Conservation (phyloP, 2,888 invertebrate species). For the Galerucella pusilla region DNA sequence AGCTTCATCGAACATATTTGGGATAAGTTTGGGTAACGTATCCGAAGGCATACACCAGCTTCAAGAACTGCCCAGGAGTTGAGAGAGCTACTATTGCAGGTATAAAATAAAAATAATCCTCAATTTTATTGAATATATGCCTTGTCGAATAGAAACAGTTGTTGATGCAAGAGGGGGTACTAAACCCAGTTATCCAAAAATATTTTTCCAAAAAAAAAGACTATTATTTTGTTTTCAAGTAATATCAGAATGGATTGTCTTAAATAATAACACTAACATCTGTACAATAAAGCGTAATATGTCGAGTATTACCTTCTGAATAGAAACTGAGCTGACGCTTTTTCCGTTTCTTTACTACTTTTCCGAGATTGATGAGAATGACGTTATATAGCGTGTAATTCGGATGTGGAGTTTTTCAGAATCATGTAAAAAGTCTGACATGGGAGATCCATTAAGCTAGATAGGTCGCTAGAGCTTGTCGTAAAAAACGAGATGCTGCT, state of each 20-base stretch:
- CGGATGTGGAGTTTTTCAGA: constrained; percentile 1
- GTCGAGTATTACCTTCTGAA: neutral
- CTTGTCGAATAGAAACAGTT: too few relatives aligned
- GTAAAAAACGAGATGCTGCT: neutral
- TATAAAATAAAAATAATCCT: too few relatives aligned
- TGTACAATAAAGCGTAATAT: neutral
- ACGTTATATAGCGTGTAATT: constrained; percentile 7
- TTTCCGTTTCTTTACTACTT: constrained; percentile 7
- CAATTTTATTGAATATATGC: too few relatives aligned
- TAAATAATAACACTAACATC: neutral
- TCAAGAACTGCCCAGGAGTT: too few relatives aligned
- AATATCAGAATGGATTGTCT: neutral
- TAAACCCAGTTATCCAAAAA: too few relatives aligned
- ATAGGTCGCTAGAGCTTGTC: neutral
- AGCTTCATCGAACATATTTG: too few relatives aligned
- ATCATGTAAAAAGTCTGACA: constrained; percentile 11
- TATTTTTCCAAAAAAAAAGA: too few relatives aligned
- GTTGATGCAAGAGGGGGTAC: too few relatives aligned
- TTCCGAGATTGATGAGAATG: constrained; percentile 4
- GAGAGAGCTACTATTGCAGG: too few relatives aligned
- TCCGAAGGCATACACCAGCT: too few relatives aligned
- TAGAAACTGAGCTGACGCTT: constrained; percentile 7
- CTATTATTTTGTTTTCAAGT: too few relatives aligned
- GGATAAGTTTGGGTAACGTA: too few relatives aligned
- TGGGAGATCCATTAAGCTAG: constrained; percentile 9